These are phyloP conservation scores for Nomada ferruginata DNA, from an alignment of 2,888 invertebrate species.

Conservation along the genomic window DNA sequence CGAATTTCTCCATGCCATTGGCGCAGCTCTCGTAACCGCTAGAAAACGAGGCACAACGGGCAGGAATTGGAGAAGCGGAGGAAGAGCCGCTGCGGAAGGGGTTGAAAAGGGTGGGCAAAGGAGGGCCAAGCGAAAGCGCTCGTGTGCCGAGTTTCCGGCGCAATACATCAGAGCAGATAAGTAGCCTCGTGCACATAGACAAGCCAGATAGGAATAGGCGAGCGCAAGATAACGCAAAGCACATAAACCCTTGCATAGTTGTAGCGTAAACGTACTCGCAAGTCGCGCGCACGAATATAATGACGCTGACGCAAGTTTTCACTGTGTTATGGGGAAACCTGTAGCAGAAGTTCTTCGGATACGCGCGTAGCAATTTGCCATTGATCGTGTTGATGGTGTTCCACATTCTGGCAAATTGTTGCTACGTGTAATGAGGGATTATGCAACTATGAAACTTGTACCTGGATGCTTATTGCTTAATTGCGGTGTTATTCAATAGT, in stretches of 20 bases:
- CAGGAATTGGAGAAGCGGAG: neutral
- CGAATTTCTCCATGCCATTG: conserved; percentile 67
- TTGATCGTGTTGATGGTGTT: neutral
- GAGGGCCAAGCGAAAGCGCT: conserved; percentile 42
- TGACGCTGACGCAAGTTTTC: conserved; percentile 55
- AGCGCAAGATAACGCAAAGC: conserved; percentile 67
- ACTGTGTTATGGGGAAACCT: neutral
- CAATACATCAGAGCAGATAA: conserved; percentile 69
- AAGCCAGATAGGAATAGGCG: conserved; percentile 57
- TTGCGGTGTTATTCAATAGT: neutral
- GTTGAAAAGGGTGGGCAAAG: conserved; percentile 20
- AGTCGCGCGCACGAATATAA: conserved; percentile 52
- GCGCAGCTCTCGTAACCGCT: conserved; percentile 60
- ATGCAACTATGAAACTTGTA: neutral
- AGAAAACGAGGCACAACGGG: conserved; percentile 54
- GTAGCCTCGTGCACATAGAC: conserved; percentile 57
- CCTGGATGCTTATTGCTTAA: neutral
- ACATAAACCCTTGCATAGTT: conserved; percentile 60
- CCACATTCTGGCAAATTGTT: neutral
- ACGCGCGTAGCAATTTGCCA: neutral
- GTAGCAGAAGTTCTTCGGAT: neutral
- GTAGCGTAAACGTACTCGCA: conserved; percentile 49
- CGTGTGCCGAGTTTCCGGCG: conserved; percentile 64
- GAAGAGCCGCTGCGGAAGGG: conserved; percentile 13
- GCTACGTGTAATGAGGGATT: neutral